These are phyloP conservation scores for Prunella fulvescens DNA, from an alignment of 2,113 vertebrate species.

Conservation along the genomic window DNA sequence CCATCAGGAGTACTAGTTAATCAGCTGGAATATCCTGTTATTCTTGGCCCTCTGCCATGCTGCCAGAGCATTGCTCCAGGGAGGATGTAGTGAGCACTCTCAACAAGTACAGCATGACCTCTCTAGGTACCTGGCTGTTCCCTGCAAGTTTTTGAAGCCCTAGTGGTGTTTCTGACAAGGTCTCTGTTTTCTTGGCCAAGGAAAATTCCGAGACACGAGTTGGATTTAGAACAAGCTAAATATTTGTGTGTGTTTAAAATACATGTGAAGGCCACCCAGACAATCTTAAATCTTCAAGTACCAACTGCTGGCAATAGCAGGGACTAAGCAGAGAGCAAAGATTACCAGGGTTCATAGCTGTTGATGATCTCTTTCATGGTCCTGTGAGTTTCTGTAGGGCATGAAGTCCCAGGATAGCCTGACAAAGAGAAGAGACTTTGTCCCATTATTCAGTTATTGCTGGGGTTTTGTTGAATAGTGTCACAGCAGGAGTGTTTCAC, in stretches of 20 bases:
- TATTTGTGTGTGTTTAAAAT: neutral
- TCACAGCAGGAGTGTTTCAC: neutral
- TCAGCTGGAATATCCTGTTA: neutral
- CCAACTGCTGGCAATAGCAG: neutral
- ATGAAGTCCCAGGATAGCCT: neutral
- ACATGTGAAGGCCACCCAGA: neutral
- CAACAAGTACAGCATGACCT: neutral
- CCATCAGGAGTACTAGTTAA: neutral
- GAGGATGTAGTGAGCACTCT: neutral
- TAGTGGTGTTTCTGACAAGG: neutral
- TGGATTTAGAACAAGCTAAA: neutral
- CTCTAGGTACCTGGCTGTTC: neutral
- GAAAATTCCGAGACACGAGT: neutral
- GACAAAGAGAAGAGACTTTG: neutral
- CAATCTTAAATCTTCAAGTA: neutral
- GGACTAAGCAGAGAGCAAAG: neutral
- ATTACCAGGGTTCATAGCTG: neutral
- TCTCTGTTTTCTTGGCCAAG: neutral
- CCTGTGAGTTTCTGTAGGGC: neutral
- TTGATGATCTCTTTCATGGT: neutral
- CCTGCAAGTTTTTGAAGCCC: neutral
- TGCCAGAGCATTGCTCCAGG: neutral
- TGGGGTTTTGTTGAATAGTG: neutral
- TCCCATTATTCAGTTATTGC: neutral
- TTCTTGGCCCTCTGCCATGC: neutral